phyloP scores from a whole-genome alignment of 2,113 vertebrate genomes.

The Mus musculus region GRCm39 chr2:135694001-135694500 shows the following conservation, averaged over 20 bases:
- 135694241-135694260: not conserved
- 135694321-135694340: slow-evolving; percentile 1
- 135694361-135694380: slow-evolving; percentile 14
- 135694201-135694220: not conserved
- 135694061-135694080: slow-evolving; percentile 55
- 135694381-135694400: not conserved
- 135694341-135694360: not conserved
- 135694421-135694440: not conserved
- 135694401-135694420: not conserved
- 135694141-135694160: slow-evolving; percentile 29
- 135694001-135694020: not conserved
- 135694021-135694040: not conserved
- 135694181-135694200: not conserved
- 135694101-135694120: slow-evolving; percentile 54
- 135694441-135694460: not conserved
- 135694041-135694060: not conserved
- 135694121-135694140: slow-evolving; percentile 38
- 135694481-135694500: not conserved
- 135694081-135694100: slow-evolving; percentile 55
- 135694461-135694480: too few species aligned
- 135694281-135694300: not conserved
- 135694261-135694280: not conserved
- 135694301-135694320: not conserved
- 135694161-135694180: slow-evolving; percentile 35
- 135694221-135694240: not conserved